Percentiles rank a stretch among this genome's conserved stretches.
These are phyloP conservation scores for Lordiphosa andalusiaca DNA, from an alignment of 2,888 invertebrate species.

Conservation along the genomic window DNA sequence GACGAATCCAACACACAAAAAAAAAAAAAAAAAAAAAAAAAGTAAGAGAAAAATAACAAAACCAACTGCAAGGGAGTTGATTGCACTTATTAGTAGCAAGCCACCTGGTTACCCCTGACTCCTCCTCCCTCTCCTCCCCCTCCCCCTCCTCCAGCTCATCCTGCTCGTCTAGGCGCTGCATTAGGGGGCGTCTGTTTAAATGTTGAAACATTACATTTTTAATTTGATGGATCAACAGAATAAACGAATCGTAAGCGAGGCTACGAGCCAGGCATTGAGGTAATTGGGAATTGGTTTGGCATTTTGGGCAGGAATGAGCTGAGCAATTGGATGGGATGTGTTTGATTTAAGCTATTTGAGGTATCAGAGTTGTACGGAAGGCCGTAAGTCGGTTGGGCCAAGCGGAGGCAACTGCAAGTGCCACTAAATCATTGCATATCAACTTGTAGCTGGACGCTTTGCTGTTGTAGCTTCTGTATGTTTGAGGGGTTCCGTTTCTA, in stretches of 20 bases:
- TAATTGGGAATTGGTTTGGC: constrained; percentile 58
- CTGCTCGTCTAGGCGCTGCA: constrained; percentile 7
- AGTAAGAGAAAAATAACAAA: constrained; percentile 27
- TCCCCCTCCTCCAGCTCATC: background rate
- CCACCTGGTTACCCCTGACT: constrained; percentile 32
- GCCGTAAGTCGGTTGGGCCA: too few species aligned
- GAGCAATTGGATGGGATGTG: background rate
- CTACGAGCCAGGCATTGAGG: constrained; percentile 43
- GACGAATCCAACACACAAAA: constrained; percentile 50
- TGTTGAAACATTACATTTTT: constrained; percentile 76
- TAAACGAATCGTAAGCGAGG: constrained; percentile 77
- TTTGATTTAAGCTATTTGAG: background rate
- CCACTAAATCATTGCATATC: too few species aligned
- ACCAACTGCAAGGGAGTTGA: constrained; percentile 49
- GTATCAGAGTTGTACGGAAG: background rate
- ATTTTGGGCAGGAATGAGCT: constrained; percentile 3
- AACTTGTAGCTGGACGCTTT: too few species aligned
- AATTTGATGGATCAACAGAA: constrained; percentile 79
- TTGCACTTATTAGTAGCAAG: constrained; percentile 68
- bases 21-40: constrained; percentile 21
- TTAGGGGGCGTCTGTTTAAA: constrained; percentile 53
- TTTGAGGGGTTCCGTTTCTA: too few species aligned
- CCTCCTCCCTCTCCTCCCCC: background rate
- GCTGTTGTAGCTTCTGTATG: too few species aligned
- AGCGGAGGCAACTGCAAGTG: too few species aligned